Conservation (phyloP, 2,113 vertebrate genomes). For the Microcebus griseorufus region DNA sequence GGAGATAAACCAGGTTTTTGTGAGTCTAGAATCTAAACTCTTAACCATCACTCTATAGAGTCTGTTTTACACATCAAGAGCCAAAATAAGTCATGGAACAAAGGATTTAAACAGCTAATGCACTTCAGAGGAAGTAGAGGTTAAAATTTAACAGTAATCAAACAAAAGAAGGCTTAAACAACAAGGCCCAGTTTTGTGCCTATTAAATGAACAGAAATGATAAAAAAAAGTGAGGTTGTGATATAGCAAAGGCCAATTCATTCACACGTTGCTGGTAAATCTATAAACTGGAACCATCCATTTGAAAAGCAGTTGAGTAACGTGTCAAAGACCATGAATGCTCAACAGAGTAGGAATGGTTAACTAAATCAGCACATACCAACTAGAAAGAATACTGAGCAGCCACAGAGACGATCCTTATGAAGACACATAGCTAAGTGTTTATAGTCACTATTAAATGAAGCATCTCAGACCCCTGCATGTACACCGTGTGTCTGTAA, state of each 20-base stretch:
- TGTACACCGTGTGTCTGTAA: not conserved
- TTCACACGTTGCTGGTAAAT: not conserved
- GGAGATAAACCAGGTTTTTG: not conserved
- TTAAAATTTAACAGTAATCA: conserved; percentile 52
- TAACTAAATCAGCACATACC: accelerated
- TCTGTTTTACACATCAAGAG: not conserved
- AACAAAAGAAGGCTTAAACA: conserved; percentile 1
- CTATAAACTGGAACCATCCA: not conserved
- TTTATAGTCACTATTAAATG: too few relatives aligned
- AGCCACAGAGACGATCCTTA: not conserved
- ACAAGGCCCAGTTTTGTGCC: not conserved
- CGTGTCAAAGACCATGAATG: not conserved
- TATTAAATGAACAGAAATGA: not conserved
- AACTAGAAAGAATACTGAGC: not conserved
- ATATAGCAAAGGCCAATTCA: not conserved
- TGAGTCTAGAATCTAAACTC: not conserved
- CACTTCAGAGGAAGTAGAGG: not conserved
- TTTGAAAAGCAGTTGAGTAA: not conserved
- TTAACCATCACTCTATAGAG: not conserved
- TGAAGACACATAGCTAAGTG: not conserved
- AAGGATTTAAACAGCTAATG: not conserved
- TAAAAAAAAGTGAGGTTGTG: not conserved
- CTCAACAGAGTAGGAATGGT: accelerated
- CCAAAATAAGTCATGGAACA: not conserved
- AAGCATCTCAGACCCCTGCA: not conserved